Evolutionary conservation across 2,888 invertebrate genomes (phyloP), one percentile per base, ranked within the genome.

Genomic region (Eupithecia insigniata): DNA sequence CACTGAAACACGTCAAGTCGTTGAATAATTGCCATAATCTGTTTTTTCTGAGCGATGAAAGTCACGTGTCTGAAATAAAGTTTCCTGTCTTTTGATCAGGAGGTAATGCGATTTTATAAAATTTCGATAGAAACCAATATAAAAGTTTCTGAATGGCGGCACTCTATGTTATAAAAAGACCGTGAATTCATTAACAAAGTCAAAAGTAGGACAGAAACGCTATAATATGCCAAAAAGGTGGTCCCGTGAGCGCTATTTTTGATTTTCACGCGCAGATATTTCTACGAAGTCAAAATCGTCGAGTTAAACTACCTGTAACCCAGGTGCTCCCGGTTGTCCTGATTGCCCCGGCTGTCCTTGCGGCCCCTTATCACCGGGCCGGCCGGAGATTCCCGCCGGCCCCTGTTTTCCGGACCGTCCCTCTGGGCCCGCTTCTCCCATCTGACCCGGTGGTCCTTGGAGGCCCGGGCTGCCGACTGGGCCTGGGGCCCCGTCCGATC

Each of bases 291-390:
- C 22, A 51, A 51, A 10, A 22, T 5, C 26, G 26, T 26, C 1
- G 7, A 55, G 12, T 26, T 55, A 26, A 55, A 22, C 1, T 26
- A 96, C 97, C 79, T 96, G 96, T 80, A 96, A 90, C 79, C 97
- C 97, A 68, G 96, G 96, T 18, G 95, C 91, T 75, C 97, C 97
- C 16, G 95, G 86, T 32, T 95, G 86, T 68, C 97, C 97, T 16
- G 96, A 91, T 69, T 95, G 89, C 68, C 97, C 97, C 22, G 94
- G 88, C 0, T 96, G 96, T 67, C 97, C 97, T 83, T 97, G 64
- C 0, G 96, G 96, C 67, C 97, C 97, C 83, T 97, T 97, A 83
- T 97, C 97, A 30, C 97, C 97, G 28, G 96, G 95, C 76, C 97
- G 91, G 46, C 97, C 97, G 4, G 96, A 85, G 76, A 97, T 95